A percentile compares a stretch with the other conserved stretches of the same genome.
These are phyloP conservation scores for Oxycera nigricornis DNA, from an alignment of 2,888 invertebrate species.

Conservation along the genomic window DNA sequence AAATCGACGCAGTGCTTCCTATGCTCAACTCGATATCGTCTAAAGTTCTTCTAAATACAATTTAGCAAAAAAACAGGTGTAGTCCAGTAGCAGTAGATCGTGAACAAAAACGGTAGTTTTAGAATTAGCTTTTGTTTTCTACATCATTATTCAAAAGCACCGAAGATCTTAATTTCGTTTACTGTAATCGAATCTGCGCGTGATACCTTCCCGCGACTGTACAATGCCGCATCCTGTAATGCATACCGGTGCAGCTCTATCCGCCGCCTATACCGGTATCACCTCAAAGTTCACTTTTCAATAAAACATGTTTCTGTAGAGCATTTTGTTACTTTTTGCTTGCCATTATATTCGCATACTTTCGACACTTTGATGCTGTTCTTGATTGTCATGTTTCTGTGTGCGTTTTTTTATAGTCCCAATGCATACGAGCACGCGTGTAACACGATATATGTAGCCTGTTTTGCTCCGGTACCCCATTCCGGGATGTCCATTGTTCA, in stretches of 20 bases:
- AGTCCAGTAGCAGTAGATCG: too few species aligned
- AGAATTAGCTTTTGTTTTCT: too few species aligned
- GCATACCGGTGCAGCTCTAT: background rate
- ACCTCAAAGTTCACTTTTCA: constrained; percentile 35
- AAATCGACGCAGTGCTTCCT: too few species aligned
- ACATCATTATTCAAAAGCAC: background rate
- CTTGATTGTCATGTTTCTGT: constrained; percentile 34
- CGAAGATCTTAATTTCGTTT: background rate
- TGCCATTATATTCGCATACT: constrained; percentile 34
- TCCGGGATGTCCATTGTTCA: constrained; percentile 36
- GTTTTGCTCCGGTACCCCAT: constrained; percentile 27
- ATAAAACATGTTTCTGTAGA: constrained; percentile 33
- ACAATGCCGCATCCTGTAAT: constrained; percentile 36
- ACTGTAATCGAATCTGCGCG: constrained; percentile 3
- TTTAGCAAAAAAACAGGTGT: too few species aligned
- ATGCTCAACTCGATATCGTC: too few species aligned
- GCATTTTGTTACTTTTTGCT: constrained; percentile 21
- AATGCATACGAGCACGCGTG: constrained; percentile 35
- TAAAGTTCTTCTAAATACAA: too few species aligned
- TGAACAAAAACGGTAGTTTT: too few species aligned
- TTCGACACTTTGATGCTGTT: constrained; percentile 39
- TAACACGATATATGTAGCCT: constrained; percentile 38
- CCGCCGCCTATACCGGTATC: background rate
- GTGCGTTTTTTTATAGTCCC: constrained; percentile 13
- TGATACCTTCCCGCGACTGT: constrained; percentile 5